These are phyloP conservation scores for Amphiprion percula DNA, from an alignment of 2,113 vertebrate genomes.

Conservation along the genomic window DNA sequence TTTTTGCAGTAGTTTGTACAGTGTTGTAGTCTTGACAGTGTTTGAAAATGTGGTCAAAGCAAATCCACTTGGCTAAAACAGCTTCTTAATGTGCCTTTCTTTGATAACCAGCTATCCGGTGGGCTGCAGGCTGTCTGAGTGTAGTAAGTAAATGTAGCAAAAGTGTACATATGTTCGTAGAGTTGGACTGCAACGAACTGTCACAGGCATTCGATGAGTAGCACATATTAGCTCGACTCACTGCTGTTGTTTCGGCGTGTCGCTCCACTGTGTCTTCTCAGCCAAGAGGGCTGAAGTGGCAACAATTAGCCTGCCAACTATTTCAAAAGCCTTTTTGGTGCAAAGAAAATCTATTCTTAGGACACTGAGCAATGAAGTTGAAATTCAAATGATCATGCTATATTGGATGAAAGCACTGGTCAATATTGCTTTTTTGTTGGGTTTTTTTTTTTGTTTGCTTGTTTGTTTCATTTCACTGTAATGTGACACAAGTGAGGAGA, in stretches of 20 bases:
- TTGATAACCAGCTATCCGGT: constrained; percentile 34
- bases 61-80: constrained; percentile 31
- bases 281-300: constrained; percentile 40
- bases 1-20: constrained; percentile 61
- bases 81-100: constrained; percentile 75
- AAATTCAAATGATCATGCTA: background rate
- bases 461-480: constrained; percentile 16
- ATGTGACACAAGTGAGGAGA: constrained; percentile 15
- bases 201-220: constrained; percentile 19
- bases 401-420: background rate
- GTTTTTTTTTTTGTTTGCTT: background rate
- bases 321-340: constrained; percentile 41
- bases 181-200: constrained; percentile 47
- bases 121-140: constrained; percentile 29
- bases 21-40: constrained; percentile 47
- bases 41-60: constrained; percentile 22
- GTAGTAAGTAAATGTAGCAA: constrained; percentile 31
- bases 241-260: constrained; percentile 35
- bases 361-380: constrained; percentile 11
- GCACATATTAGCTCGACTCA: constrained; percentile 19
- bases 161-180: constrained; percentile 49
- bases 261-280: constrained; percentile 19
- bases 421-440: background rate
- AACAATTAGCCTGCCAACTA: constrained; percentile 6
- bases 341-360: background rate